Base-by-base conservation (phyloP, 2,113 vertebrate species). In the Polypterus bichir region DNA sequence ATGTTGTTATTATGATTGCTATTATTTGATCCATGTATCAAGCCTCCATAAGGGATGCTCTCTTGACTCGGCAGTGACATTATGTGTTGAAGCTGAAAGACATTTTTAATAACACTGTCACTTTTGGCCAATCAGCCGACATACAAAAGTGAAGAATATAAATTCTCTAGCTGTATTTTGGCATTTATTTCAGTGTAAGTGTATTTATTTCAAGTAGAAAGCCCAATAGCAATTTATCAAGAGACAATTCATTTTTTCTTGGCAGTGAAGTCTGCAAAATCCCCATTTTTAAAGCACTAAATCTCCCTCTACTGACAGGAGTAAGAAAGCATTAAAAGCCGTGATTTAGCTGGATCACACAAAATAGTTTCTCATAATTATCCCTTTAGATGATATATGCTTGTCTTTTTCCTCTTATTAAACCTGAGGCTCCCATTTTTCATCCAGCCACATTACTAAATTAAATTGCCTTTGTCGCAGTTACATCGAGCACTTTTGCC, bases 321-420 rank as follows among this genome's bases (percentile, higher is more conserved):
- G 79, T 86, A 86, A 84, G 81, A 89, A 87, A 86, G 83, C 86
- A 86, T 87, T 89, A 88, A 85, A 86, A 84, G 82, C 80, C 86
- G 83, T 83, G 86, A 88, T 89, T 86, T 89, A 87, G 82, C 83
- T 75, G 79, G 83, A 86, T 88, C 83, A 82, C 78, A 85, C 83
- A 82, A 84, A 87, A 86, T 86, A 88, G 83, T 88, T 88, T 81
- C 83, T 86, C 84, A 85, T 88, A 88, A 88, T 88, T 89, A 88
- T 88, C 85, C 82, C 79, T 85, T 86, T 72, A 70, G 84, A 87
- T 86, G 87, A 88, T 87, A 79, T 88, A 88, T 88, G 82, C 76
- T 70, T 83, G 81, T 84, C 83, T 86, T 80, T 85, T 71, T 53
- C 65, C 82, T 81, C 83, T 87, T 88, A 87, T 88, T 88, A 87